These are phyloP conservation scores for Apocheima hispidaria DNA, from an alignment of 2,888 invertebrate genomes.

Conservation along the genomic window DNA sequence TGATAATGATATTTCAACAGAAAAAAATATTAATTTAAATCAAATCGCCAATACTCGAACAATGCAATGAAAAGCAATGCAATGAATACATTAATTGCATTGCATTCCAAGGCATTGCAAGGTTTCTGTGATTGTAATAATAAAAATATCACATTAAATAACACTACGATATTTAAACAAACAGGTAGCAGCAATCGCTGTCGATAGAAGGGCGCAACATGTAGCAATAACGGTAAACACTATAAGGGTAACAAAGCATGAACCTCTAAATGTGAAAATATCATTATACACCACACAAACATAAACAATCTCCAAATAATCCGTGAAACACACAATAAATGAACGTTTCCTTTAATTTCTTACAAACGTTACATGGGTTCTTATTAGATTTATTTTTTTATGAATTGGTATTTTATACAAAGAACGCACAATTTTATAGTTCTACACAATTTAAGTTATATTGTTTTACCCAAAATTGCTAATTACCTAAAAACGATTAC, in stretches of 20 bases:
- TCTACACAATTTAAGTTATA: too few species aligned
- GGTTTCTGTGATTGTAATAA: too few species aligned
- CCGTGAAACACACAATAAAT: slow-evolving; percentile 3
- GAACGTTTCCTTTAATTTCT: slow-evolving; percentile 24
- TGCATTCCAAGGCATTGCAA: too few species aligned
- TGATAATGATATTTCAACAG: not conserved
- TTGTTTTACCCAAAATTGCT: too few species aligned
- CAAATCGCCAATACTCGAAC: not conserved
- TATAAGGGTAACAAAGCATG: slow-evolving; percentile 37
- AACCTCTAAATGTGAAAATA: slow-evolving; percentile 25
- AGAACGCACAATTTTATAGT: too few species aligned
- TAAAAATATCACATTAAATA: slow-evolving; percentile 3
- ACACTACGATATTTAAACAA: slow-evolving; percentile 51
- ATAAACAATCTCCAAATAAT: slow-evolving; percentile 9
- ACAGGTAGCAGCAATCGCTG: slow-evolving; percentile 72
- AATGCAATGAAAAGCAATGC: too few species aligned
- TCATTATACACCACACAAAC: slow-evolving; percentile 18
- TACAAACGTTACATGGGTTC: too few species aligned
- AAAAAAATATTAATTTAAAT: not conserved
- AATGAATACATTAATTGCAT: not conserved
- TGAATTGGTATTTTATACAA: too few species aligned
- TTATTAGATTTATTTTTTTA: too few species aligned
- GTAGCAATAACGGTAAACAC: slow-evolving; percentile 76
- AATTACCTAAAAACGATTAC: too few species aligned
- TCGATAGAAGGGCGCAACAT: slow-evolving; percentile 56